Evolutionary conservation across 2,113 vertebrate genomes (phyloP), one percentile per base, ranked within the genome.

Genomic region (Girardinichthys multiradiatus): DNA sequence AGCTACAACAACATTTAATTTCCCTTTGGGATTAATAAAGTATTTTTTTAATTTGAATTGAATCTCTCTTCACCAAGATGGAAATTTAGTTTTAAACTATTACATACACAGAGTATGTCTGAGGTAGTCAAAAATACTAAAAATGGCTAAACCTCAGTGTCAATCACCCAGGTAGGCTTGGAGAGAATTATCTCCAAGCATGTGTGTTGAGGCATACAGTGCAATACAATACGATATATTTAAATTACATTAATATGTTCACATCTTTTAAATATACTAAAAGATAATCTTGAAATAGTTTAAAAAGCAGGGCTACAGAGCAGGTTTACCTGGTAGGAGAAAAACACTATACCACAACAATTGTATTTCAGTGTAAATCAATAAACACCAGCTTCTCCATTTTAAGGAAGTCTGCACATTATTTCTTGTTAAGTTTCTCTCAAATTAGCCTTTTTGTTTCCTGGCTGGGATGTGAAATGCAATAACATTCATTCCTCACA

Each of bases 401-500:
- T 79, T 86, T 75, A 61, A 7, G 39, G 35, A 73, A 66, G 61
- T 73, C 62, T 63, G 30, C 24, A 54, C 8, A 72, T 17, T 54
- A 45, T 51, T 72, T 74, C 35, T 83, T 64, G 59, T 85, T 70
- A 74, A 75, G 71, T 80, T 73, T 33, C 28, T 62, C 8, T 8
- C 5, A 70, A 70, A 84, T 70, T 29, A 72, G 27, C 59, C 65
- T 61, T 57, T 63, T 70, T 78, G 74, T 83, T 78, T 70, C 42
- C 48, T 57, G 62, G 6, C 65, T 29, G 57, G 65, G n/a, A 87
- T 72, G 64, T 65, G 42, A 68, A 81, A 81, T 48, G 29, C 37
- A 68, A 68, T 74, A 80, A 74, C 71, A 84, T 68, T 30, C 65
- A 39, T 66, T 66, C 68, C 74, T 79, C 67, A 67, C 75, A 68